phyloP scores from a whole-genome alignment of 1,140 invertebrate genomes.

The Drosophila auraria region DNA sequence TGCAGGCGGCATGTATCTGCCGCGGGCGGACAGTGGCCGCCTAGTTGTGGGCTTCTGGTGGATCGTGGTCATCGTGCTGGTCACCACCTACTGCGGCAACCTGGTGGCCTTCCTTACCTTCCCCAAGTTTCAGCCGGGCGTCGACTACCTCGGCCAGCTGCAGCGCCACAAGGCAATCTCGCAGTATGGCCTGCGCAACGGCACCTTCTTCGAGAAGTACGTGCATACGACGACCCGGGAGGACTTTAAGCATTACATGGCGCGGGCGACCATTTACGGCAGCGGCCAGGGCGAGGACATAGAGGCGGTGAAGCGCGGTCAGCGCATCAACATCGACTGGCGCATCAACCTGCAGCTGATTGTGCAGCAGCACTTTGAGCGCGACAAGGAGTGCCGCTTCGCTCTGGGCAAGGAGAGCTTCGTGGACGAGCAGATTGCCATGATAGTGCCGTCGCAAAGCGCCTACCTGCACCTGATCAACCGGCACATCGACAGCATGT shows the following conservation, averaged over 20 bases:
- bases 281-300: conserved; percentile 86
- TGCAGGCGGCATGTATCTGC: conserved; percentile 93
- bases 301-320: conserved; percentile 87
- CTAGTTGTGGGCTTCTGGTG: conserved; percentile 96
- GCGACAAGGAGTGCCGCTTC: conserved; percentile 78
- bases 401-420: conserved; percentile 88
- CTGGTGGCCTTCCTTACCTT: conserved; percentile 97
- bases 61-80: conserved; percentile 95
- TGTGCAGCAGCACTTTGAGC: conserved; percentile 79
- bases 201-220: conserved; percentile 90
- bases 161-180: conserved; percentile 87
- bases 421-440: conserved; percentile 91
- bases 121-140: conserved; percentile 92
- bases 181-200: conserved; percentile 91
- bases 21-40: conserved; percentile 94
- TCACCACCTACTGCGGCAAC: conserved; percentile 97
- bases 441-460: conserved; percentile 90
- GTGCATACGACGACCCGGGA: conserved; percentile 82
- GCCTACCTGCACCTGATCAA: conserved; percentile 90
- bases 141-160: conserved; percentile 91
- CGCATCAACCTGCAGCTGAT: conserved; percentile 89
- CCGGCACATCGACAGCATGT: conserved; percentile 90
- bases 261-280: conserved; percentile 85
- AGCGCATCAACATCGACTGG: conserved; percentile 93
- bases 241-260: conserved; percentile 78